Conservation (phyloP, 2,113 vertebrate genomes). For the Petrocephalus zakoni region DNA sequence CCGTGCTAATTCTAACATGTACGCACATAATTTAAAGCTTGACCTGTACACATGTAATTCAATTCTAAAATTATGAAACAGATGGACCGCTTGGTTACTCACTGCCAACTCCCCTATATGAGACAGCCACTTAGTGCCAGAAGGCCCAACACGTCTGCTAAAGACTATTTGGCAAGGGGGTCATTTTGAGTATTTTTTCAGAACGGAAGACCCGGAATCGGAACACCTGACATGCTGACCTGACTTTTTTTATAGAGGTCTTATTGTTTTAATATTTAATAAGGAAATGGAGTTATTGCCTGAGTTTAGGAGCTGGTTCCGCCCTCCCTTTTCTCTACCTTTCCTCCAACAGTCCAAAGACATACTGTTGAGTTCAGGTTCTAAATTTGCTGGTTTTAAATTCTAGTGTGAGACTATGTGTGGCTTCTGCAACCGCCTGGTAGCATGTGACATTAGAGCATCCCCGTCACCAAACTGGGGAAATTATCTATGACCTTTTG, state of each 20-base stretch:
- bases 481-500: neutral
- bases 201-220: neutral
- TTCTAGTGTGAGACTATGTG: neutral
- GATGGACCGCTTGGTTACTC: neutral
- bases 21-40: neutral
- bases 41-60: neutral
- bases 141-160: neutral
- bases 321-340: neutral
- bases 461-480: neutral
- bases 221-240: neutral
- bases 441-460: neutral
- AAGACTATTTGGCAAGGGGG: neutral
- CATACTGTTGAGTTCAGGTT: neutral
- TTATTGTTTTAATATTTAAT: constrained; percentile 1
- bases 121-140: neutral
- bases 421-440: neutral
- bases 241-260: neutral
- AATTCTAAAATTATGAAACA: neutral
- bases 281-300: neutral
- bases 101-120: neutral
- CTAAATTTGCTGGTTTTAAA: neutral
- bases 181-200: neutral
- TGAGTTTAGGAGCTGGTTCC: neutral
- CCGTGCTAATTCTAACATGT: neutral
- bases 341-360: neutral